Conservation (phyloP, 2,113 vertebrate genomes). For the Irena cyanogastra region DNA sequence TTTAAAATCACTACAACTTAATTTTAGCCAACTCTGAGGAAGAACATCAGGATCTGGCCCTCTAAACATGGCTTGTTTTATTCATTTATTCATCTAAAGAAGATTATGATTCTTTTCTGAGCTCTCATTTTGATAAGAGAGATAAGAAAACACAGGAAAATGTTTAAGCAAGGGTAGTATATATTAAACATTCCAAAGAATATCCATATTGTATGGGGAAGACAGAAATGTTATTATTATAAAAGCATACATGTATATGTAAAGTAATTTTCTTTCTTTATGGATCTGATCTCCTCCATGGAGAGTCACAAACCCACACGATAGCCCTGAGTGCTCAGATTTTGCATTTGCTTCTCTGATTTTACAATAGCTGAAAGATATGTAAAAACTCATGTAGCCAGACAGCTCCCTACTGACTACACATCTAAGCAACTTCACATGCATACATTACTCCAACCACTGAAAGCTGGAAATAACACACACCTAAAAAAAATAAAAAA, state of each 20-base stretch:
- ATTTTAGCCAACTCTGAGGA: neutral
- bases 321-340: slow-evolving; percentile 37
- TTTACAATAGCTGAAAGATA: slow-evolving; percentile 55
- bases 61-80: neutral
- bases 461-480: slow-evolving; percentile 8
- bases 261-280: slow-evolving; percentile 25
- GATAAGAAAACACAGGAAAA: neutral
- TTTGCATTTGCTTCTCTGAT: slow-evolving; percentile 48
- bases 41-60: neutral
- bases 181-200: neutral
- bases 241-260: slow-evolving; percentile 38
- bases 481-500: neutral
- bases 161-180: neutral
- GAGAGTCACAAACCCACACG: slow-evolving; percentile 54
- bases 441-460: slow-evolving; percentile 56
- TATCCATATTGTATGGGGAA: neutral
- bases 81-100: neutral
- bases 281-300: slow-evolving; percentile 35
- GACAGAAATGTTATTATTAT: slow-evolving; percentile 26
- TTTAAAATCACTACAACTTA: neutral
- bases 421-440: slow-evolving; percentile 36
- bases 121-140: neutral
- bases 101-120: neutral
- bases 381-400: slow-evolving; percentile 52
- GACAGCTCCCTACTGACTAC: slow-evolving; percentile 57